These are phyloP conservation scores for Coregonus clupeaformis DNA, from an alignment of 2,113 vertebrate genomes.

Conservation along the genomic window DNA sequence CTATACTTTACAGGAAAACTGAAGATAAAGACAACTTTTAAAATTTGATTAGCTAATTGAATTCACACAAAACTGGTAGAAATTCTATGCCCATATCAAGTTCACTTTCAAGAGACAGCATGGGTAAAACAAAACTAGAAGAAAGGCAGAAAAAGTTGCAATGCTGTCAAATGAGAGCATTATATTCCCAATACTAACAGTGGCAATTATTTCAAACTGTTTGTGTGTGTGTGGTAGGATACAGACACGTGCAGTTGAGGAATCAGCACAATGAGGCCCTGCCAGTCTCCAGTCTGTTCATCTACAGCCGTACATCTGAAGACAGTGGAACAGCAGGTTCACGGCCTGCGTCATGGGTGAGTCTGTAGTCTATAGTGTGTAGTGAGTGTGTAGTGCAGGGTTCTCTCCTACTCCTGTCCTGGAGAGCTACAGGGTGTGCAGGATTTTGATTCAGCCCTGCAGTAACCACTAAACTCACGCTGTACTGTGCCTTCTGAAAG, in stretches of 20 bases:
- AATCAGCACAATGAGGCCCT: conserved; percentile 93
- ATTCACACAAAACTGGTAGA: no score
- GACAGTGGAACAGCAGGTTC: conserved; percentile 73
- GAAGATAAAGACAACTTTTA: no score
- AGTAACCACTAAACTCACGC: neutral
- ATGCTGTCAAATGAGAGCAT: neutral
- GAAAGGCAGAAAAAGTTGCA: no score
- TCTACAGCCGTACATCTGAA: conserved; percentile 90
- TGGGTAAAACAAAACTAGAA: neutral
- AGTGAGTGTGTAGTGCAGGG: no score
- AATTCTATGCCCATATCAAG: no score
- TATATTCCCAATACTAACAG: neutral
- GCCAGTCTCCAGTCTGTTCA: conserved; percentile 93
- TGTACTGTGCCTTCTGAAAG: no score
- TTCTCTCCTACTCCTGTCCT: no score
- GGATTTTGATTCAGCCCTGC: neutral
- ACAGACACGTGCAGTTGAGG: conserved; percentile 90
- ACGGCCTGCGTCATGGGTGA: no score
- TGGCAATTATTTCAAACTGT: neutral
- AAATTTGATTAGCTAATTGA: no score
- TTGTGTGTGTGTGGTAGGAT: conserved; percentile 74
- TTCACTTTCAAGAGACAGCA: no score
- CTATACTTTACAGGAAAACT: no score
- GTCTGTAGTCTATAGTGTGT: no score
- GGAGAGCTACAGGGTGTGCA: neutral